These are phyloP conservation scores for crab-eating macaque (Macaca fascicularis) DNA, from an alignment of 2,113 vertebrate species.

Conservation along the genomic window DNA sequence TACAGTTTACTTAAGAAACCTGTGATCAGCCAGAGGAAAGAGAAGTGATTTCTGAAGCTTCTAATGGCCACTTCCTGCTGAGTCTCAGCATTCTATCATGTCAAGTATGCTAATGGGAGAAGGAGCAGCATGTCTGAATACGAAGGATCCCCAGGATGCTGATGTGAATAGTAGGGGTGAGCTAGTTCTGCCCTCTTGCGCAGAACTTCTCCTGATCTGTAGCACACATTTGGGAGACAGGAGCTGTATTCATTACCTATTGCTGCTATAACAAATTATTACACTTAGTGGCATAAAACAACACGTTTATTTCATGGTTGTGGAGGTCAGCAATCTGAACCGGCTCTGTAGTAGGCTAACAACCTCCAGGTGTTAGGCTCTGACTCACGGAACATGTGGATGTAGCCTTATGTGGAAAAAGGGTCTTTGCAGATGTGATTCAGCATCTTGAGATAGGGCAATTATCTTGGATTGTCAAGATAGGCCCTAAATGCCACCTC, in stretches of 20 bases:
- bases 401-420: neutral
- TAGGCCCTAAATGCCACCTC: neutral
- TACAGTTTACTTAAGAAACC: slow-evolving; percentile 28
- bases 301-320: neutral
- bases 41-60: neutral
- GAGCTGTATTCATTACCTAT: neutral
- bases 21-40: neutral
- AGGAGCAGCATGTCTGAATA: neutral
- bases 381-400: neutral
- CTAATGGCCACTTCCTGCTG: neutral
- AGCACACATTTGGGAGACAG: neutral
- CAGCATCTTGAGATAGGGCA: neutral
- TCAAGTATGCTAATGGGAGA: neutral
- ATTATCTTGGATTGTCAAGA: neutral
- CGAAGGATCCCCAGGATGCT: neutral
- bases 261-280: neutral
- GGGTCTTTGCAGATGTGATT: neutral
- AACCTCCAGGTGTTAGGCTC: neutral
- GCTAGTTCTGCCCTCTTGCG: neutral
- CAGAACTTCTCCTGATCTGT: neutral
- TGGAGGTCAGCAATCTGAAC: neutral
- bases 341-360: neutral
- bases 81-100: neutral
- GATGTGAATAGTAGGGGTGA: neutral
- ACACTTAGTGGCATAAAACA: neutral